phyloP scores from a whole-genome alignment of 2,113 vertebrate genomes.

The Lathamus discolor region DNA sequence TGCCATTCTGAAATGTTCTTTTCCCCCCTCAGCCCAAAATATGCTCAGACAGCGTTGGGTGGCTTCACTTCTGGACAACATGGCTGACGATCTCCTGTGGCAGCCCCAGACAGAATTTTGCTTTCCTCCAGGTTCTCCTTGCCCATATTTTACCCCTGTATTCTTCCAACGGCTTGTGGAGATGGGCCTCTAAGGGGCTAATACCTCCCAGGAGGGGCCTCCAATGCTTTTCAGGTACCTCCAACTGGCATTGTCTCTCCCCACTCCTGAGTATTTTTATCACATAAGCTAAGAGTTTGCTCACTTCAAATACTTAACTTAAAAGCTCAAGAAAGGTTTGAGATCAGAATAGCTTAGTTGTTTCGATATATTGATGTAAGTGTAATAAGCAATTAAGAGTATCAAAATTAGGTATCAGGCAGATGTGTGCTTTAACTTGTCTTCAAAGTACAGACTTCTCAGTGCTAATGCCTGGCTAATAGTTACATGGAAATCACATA shows the following conservation, averaged over 20 bases:
- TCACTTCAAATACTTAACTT: not conserved
- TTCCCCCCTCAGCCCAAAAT: not conserved
- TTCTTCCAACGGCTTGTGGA: not conserved
- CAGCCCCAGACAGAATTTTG: not conserved
- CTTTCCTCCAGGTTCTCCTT: not conserved
- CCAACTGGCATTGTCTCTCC: not conserved
- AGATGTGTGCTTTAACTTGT: not conserved
- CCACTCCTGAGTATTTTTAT: accelerated
- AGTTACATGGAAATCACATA: not conserved
- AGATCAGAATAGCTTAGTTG: not conserved
- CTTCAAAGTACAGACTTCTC: not conserved
- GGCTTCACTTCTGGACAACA: not conserved
- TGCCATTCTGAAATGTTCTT: not conserved
- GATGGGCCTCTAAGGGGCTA: not conserved
- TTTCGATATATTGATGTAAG: not conserved
- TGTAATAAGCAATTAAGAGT: not conserved
- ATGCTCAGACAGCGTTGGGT: not conserved
- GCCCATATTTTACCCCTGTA: not conserved
- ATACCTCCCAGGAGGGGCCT: not conserved
- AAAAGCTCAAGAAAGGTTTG: not conserved
- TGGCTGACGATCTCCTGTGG: not conserved
- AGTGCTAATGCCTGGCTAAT: not conserved
- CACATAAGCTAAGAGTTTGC: not conserved
- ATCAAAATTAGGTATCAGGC: not conserved
- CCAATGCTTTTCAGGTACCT: not conserved